Evolutionary conservation across 1,140 invertebrate species (phyloP).

Genomic region (Lepidurus arcticus): DNA sequence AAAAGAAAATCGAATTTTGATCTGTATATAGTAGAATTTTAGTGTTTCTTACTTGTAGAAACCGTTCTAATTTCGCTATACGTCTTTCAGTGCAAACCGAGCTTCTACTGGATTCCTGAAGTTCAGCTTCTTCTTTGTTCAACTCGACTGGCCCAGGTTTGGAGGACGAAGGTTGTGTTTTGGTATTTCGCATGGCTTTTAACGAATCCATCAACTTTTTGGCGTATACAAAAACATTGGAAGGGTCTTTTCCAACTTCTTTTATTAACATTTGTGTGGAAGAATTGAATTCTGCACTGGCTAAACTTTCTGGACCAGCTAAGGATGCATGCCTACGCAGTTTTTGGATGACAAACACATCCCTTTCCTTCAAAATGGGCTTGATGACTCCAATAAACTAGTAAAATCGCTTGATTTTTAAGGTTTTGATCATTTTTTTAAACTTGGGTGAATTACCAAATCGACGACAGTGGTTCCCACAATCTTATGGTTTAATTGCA

Average conservation of each 20-base stretch:
- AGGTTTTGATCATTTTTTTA: neutral
- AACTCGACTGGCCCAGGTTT: neutral
- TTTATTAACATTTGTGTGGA: neutral
- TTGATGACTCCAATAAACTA: neutral
- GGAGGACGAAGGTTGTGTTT: neutral
- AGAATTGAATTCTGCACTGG: neutral
- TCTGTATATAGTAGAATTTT: neutral
- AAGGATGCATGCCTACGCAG: neutral
- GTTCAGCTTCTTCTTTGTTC: neutral
- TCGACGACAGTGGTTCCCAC: neutral
- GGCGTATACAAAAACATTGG: neutral
- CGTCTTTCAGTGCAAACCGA: neutral
- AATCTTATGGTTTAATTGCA: neutral
- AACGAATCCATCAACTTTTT: neutral
- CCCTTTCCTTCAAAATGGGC: neutral
- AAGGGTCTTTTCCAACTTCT: neutral
- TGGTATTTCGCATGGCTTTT: neutral
- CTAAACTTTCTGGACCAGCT: neutral
- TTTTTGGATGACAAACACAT: neutral
- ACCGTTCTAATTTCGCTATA: neutral
- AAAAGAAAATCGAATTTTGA: neutral
- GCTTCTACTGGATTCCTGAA: neutral
- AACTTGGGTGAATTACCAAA: neutral
- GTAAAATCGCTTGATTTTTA: neutral
- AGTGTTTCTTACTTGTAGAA: neutral